These are phyloP conservation scores for Falco rusticolus DNA, from an alignment of 2,797 vertebrate species.

Conservation along the genomic window DNA sequence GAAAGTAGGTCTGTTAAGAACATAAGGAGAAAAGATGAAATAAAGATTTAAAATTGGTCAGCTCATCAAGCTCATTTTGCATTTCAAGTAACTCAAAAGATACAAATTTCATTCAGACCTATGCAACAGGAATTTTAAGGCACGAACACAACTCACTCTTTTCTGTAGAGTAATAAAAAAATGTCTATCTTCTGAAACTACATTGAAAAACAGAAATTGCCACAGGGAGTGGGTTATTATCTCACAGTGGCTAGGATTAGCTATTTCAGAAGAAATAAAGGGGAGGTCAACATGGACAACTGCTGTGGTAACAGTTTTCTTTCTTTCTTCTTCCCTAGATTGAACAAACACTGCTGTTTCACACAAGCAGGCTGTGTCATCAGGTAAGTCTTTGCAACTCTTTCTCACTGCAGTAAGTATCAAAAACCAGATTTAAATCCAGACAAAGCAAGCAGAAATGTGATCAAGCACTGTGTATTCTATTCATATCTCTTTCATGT, in stretches of 20 bases:
- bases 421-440: background rate
- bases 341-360: background rate
- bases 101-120: background rate
- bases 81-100: background rate
- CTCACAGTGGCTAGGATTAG: background rate
- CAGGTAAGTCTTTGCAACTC: background rate
- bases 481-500: background rate
- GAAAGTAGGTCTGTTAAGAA: conserved; percentile 13
- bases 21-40: conserved; percentile 36
- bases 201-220: background rate
- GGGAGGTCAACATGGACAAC: background rate
- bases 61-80: background rate
- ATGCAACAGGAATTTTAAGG: background rate
- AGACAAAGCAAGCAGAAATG: background rate
- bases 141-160: background rate
- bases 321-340: background rate
- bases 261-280: background rate
- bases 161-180: background rate
- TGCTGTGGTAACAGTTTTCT: background rate
- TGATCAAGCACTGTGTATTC: background rate
- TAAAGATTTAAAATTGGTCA: background rate
- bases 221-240: background rate
- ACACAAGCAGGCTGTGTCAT: background rate
- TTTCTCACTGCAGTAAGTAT: background rate
- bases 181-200: background rate